A percentile compares a stretch with the other conserved stretches of the same genome.
These are phyloP conservation scores for Drosophila cyrtoloma DNA, from an alignment of 2,888 invertebrate genomes.

Conservation along the genomic window DNA sequence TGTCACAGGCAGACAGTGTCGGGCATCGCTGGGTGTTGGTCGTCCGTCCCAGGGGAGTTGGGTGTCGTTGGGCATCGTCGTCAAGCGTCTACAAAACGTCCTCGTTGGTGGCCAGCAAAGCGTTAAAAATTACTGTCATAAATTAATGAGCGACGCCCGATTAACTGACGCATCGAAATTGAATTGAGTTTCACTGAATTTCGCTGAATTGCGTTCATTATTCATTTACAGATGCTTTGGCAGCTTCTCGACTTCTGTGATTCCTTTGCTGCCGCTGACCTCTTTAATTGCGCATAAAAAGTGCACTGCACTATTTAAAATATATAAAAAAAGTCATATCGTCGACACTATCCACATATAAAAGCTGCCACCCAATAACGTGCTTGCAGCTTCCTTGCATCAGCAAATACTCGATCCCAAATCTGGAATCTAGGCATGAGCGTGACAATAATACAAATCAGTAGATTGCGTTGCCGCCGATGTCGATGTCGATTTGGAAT, in stretches of 20 bases:
- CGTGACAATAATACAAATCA: slow-evolving; percentile 83
- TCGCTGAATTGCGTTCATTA: slow-evolving; percentile 81
- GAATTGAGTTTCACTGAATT: slow-evolving; percentile 80
- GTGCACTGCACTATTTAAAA: slow-evolving; percentile 47
- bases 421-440: slow-evolving; percentile 68
- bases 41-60: background rate
- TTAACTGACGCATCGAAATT: slow-evolving; percentile 72
- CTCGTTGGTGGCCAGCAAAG: slow-evolving; percentile 65
- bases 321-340: background rate
- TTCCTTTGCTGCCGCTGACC: background rate
- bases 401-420: slow-evolving; percentile 67
- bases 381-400: slow-evolving; percentile 8
- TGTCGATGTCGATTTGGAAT: slow-evolving; percentile 9
- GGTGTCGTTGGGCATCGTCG: background rate
- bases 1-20: slow-evolving; percentile 58
- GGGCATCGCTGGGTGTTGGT: background rate
- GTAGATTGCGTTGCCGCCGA: slow-evolving; percentile 57
- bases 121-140: slow-evolving; percentile 82
- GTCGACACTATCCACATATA: slow-evolving; percentile 8
- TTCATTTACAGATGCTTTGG: slow-evolving; percentile 73
- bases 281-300: slow-evolving; percentile 57
- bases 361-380: background rate
- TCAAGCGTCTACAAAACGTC: slow-evolving; percentile 15
- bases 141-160: slow-evolving; percentile 78
- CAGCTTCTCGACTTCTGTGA: slow-evolving; percentile 13